These are phyloP conservation scores for Rhogogaster chlorosoma DNA, from an alignment of 2,888 invertebrate genomes.

Conservation along the genomic window DNA sequence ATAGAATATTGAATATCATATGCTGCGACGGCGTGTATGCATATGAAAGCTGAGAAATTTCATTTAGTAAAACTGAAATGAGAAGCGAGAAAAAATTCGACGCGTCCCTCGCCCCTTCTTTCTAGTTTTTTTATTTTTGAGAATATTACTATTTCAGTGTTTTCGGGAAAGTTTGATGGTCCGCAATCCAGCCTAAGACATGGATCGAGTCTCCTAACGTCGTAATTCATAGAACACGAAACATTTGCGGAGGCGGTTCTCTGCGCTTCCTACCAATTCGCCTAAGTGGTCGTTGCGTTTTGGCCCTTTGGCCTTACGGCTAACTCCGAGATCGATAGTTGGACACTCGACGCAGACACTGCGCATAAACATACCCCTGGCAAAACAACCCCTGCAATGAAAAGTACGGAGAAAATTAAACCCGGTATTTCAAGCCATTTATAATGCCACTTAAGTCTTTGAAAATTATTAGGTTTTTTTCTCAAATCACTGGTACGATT, in stretches of 20 bases:
- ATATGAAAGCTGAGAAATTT: neutral
- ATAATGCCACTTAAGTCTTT: neutral
- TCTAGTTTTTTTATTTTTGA: neutral
- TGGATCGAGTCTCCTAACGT: constrained; percentile 2
- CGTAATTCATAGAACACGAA: constrained; percentile 41
- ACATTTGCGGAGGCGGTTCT: constrained; percentile 40
- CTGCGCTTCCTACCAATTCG: constrained; percentile 33
- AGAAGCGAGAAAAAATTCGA: neutral
- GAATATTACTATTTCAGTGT: neutral
- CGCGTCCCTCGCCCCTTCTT: neutral
- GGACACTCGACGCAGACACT: constrained; percentile 28
- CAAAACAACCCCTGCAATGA: neutral
- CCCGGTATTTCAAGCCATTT: neutral
- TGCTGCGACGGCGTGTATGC: neutral
- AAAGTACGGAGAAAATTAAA: neutral
- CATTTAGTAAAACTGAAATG: neutral
- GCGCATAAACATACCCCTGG: constrained; percentile 30
- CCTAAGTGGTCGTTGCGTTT: constrained; percentile 44
- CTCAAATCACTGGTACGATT: too few relatives aligned
- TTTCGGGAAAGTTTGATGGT: neutral
- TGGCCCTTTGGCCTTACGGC: constrained; percentile 28
- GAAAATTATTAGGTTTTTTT: neutral
- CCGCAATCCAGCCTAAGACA: neutral
- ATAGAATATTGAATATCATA: neutral
- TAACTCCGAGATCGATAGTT: constrained; percentile 38